Evolutionary conservation across 2,888 invertebrate species (phyloP), one percentile per base, ranked within the genome.

Genomic region (Leptopilina myrica): DNA sequence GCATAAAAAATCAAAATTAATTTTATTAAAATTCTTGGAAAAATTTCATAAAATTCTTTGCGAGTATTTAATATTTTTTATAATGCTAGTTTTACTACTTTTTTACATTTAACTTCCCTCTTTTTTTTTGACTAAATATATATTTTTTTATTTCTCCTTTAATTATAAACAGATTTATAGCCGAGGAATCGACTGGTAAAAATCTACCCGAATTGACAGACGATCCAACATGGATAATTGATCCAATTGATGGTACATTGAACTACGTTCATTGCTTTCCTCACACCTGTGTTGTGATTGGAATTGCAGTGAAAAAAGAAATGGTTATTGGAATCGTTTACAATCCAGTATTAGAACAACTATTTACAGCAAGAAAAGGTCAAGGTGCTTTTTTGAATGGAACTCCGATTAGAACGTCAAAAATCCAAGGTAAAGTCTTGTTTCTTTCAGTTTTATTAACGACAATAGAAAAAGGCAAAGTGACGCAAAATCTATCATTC

Each of bases 221-320:
- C 88, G 94, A 93, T 49, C 97, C 97, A 43, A 98, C 97, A 0
- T 97, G 96, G 96, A 95, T 97, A 81, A 95, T 97, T 81, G 96
- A 97, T 92, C 97, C 97, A 4, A 96, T 98, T 75, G 97, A 97
- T 92, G 97, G 97, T n/a, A 98, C 97, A 1, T 95, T 95, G 77
- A 98, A 98, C 92, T 97, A 97, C 91, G 95, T 97, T 40, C 93
- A 94, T 85, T 93, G 94, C 77, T 94, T 96, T 87, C 96, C 95
- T 1, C 94, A 95, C 80, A 93, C 94, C 12, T 95, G 95, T 83
- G 94, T 97, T 75, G 96, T 96, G 0, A 94, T 97, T 80, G 96
- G 94, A 26, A 90, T 95, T 53, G 89, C 93, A 5, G 92, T 94
- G 14, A 92, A 94, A 40, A 94, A 94, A 85, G 92, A 94, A 89